Evolutionary conservation across 2,888 invertebrate genomes (phyloP), one percentile per base, ranked within the genome.

Genomic region (Watsonalla cultraria): DNA sequence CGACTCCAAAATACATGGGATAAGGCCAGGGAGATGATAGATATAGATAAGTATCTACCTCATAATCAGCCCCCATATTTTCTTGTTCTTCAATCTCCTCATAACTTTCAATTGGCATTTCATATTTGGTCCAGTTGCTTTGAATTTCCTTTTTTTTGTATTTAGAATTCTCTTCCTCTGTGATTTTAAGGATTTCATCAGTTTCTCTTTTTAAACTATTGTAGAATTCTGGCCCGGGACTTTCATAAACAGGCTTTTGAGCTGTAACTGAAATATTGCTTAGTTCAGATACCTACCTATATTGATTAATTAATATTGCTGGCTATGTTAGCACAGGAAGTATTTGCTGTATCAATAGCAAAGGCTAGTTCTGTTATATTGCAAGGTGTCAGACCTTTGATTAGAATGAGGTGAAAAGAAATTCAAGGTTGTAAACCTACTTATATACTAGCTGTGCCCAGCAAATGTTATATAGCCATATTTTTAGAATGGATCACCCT

Each of bases 111-210:
- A 90, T 82, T 0, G 89, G 89, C 75, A 90, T 77, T 63, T 91
- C 91, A 82, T 90, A 90, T 58, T 90, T 90, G 5, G 84, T 74
- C 91, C 91, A 91, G 59, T 91, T 91, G 57, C 90, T 91, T 68
- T 84, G 81, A 45, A 91, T 90, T 63, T 90, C 90, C 56, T 91
- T 90, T 63, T 90, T 91, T 54, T 82, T 86, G 54, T 91, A 91
- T 65, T 91, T 91, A 0, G 77, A 60, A 56, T 78, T 84, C 37
- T 81, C 86, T 62, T 86, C 85, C 62, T 90, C 87, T 6, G 85
- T 86, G 52, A 90, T 91, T 68, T 88, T 89, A 0, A 90, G 71
- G 33, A 90, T 86, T 53, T 90, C 90, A 68, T 90, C 90, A 0
- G 88, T 89, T 69, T 88, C 89, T 37, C 85, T 73, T 65, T 89